Conservation (phyloP, 1,140 invertebrate species). For the Ceratosolen solmsi region DNA sequence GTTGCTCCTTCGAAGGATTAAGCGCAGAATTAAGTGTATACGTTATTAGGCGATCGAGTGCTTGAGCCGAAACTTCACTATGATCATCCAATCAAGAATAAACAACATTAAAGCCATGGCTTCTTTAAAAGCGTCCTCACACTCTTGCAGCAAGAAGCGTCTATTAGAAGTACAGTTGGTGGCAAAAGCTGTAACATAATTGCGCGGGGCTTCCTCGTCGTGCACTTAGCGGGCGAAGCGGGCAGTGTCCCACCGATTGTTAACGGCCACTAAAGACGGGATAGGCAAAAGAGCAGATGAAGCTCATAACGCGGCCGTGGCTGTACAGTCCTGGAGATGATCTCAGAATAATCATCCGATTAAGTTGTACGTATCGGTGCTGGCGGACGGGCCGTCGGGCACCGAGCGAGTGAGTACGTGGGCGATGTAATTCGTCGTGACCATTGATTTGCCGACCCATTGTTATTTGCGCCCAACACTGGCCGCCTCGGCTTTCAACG, state of each 20-base stretch:
- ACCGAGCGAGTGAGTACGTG: background rate
- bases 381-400: background rate
- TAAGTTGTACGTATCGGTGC: slow-evolving; percentile 16
- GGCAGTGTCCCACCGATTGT: background rate
- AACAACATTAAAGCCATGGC: too few species aligned
- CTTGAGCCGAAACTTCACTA: background rate
- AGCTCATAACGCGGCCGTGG: background rate
- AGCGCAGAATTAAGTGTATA: too few species aligned
- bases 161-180: background rate
- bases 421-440: slow-evolving; percentile 15
- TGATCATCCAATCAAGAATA: too few species aligned
- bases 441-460: slow-evolving; percentile 17
- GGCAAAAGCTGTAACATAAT: background rate
- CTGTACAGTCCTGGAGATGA: background rate
- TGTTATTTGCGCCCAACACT: background rate
- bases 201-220: background rate
- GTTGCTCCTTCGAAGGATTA: too few species aligned
- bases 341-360: slow-evolving; percentile 48
- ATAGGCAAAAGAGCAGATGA: background rate
- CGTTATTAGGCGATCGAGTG: background rate
- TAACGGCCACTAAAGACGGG: slow-evolving; percentile 23
- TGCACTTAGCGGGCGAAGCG: background rate
- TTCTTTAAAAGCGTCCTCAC: background rate
- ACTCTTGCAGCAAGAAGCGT: background rate
- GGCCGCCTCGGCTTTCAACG: background rate